phyloP scores from a whole-genome alignment of 30 jellyfish, hydroid and myxozoan genomes.

The Chironex yamaguchii region DNA sequence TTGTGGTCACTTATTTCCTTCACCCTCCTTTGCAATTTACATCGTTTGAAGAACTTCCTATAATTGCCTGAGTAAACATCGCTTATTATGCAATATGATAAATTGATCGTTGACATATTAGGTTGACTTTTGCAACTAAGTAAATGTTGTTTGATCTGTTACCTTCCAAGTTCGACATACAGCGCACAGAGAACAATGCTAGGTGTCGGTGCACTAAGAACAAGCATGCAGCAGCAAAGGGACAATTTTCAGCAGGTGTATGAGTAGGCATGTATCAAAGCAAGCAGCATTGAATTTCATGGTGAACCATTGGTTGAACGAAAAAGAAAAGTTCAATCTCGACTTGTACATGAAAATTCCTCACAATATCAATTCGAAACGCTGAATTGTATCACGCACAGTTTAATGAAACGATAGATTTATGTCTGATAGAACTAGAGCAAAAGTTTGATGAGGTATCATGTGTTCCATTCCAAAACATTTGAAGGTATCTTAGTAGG shows the following conservation, averaged over 20 bases:
- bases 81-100: too few species aligned
- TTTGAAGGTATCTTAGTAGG: constrained; percentile 27
- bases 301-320: constrained; percentile 40
- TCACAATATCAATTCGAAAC: constrained; percentile 10
- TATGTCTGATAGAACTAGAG: constrained; percentile 23
- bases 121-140: too few species aligned
- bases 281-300: neutral
- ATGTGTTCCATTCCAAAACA: constrained; percentile 32
- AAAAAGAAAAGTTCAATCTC: constrained; percentile 19
- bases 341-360: constrained; percentile 8
- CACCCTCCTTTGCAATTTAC: too few species aligned
- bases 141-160: too few species aligned
- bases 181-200: constrained; percentile 31
- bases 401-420: constrained; percentile 22
- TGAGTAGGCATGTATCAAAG: constrained; percentile 7
- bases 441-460: constrained; percentile 31
- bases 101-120: too few species aligned
- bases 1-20: too few species aligned
- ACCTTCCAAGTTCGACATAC: too few species aligned
- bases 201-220: constrained; percentile 33
- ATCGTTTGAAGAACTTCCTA: too few species aligned
- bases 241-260: constrained; percentile 6
- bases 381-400: constrained; percentile 9
- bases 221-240: constrained; percentile 29
- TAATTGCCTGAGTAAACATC: too few species aligned